A percentile compares a stretch with the other conserved stretches of the same genome.
phyloP scores from a whole-genome alignment of 2,888 invertebrate species.

The Xestoiulus laeticollis region DNA sequence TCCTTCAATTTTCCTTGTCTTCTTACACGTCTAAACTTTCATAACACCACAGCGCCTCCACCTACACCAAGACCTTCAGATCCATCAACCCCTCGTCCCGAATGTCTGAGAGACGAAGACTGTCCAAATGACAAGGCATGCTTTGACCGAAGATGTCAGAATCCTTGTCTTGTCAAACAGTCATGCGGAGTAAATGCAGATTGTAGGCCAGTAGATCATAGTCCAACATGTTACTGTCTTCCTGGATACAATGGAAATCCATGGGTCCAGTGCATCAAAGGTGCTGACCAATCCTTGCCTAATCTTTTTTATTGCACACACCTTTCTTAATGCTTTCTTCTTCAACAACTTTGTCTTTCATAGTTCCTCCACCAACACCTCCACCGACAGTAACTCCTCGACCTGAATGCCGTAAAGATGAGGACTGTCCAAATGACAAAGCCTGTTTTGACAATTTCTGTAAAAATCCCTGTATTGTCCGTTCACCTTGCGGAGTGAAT shows the following conservation, averaged over 20 bases:
- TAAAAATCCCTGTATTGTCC: conserved; percentile 79
- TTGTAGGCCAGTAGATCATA: conserved; percentile 73
- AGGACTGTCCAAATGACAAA: conserved; percentile 64
- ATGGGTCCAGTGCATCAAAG: too few relatives aligned
- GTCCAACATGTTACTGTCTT: conserved; percentile 24
- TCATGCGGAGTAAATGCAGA: conserved; percentile 85
- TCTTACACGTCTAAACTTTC: background rate
- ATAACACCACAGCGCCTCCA: background rate
- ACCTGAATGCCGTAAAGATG: conserved; percentile 81
- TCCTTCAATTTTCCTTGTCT: too few relatives aligned
- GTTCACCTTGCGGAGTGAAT: conserved; percentile 78
- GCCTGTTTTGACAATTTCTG: conserved; percentile 86
- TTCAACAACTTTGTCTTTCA: background rate
- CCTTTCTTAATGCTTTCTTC: too few relatives aligned
- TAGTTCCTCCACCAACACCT: conserved; percentile 5
- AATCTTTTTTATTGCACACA: background rate
- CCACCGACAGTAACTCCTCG: conserved; percentile 23
- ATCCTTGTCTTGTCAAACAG: conserved; percentile 76
- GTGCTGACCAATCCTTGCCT: background rate
- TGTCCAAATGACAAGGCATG: conserved; percentile 71
- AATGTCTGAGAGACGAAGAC: conserved; percentile 84
- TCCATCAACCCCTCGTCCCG: conserved; percentile 70
- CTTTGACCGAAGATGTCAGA: conserved; percentile 67
- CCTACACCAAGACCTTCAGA: background rate
- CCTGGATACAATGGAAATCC: too few relatives aligned